Conservation (phyloP, 2,797 vertebrate species). For the Silurus lanzhouensis region DNA sequence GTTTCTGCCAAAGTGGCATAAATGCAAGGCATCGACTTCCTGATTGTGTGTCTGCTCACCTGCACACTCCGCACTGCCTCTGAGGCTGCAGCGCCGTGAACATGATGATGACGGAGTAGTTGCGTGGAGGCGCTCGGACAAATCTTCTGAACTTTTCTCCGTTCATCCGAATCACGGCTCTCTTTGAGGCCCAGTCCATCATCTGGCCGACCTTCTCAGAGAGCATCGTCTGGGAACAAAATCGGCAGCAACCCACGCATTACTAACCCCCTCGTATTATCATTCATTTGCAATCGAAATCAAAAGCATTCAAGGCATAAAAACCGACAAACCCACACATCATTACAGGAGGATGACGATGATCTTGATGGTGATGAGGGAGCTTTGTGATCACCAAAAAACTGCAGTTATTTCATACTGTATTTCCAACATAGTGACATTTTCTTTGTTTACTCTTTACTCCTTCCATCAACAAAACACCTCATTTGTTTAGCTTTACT, state of each 20-base stretch:
- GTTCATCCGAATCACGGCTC: conserved; percentile 91
- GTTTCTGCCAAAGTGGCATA: too few relatives aligned
- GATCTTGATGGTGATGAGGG: too few relatives aligned
- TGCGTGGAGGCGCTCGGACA: conserved; percentile 91
- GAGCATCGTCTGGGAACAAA: conserved; percentile 80
- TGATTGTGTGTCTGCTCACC: conserved; percentile 68
- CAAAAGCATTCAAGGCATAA: not conserved
- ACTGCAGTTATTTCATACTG: not conserved
- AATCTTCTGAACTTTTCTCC: conserved; percentile 94
- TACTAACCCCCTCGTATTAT: not conserved
- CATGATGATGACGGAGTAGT: conserved; percentile 96
- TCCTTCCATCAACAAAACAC: not conserved
- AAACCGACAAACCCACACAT: not conserved
- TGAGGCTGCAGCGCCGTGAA: conserved; percentile 96
- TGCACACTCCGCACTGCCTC: conserved; percentile 94
- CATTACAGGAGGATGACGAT: too few relatives aligned
- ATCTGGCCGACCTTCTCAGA: conserved; percentile 94
- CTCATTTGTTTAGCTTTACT: conserved; percentile 6
- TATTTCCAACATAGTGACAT: not conserved
- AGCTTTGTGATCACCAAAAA: not conserved
- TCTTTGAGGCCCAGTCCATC: conserved; percentile 93
- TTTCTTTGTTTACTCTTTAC: not conserved
- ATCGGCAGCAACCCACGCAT: not conserved
- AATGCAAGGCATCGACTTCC: too few relatives aligned
- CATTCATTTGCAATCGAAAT: not conserved